phyloP scores from a whole-genome alignment of 2,888 invertebrate genomes.

The Papilio protenor region DNA sequence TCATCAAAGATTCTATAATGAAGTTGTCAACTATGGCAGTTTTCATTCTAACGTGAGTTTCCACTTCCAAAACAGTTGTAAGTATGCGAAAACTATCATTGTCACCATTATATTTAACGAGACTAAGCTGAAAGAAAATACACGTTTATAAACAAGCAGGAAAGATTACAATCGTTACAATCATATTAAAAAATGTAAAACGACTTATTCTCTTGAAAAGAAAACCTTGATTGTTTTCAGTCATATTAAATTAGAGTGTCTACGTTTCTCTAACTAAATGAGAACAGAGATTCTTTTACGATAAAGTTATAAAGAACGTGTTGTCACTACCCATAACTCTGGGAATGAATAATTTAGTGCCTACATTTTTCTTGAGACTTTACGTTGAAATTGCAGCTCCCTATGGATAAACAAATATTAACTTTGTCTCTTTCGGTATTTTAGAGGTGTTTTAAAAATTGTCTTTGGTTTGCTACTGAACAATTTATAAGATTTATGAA shows the following conservation, averaged over 20 bases:
- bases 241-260: neutral
- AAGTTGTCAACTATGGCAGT: too few relatives aligned
- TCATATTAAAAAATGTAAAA: too few relatives aligned
- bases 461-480: neutral
- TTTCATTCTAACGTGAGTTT: too few relatives aligned
- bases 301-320: neutral
- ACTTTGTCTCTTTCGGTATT: neutral
- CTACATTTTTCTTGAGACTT: slow-evolving; percentile 7
- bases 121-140: too few relatives aligned
- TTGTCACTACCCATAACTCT: neutral
- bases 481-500: neutral
- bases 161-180: too few relatives aligned
- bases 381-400: neutral
- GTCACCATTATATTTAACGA: too few relatives aligned
- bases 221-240: too few relatives aligned
- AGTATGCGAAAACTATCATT: too few relatives aligned
- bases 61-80: too few relatives aligned
- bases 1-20: too few relatives aligned
- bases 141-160: too few relatives aligned
- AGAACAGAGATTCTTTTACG: neutral
- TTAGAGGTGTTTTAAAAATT: neutral
- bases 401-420: neutral
- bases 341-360: slow-evolving; percentile 5
- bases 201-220: too few relatives aligned
- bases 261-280: neutral